Conservation (phyloP, 92 coral and sea anemone species). For the Micromussa lordhowensis region DNA sequence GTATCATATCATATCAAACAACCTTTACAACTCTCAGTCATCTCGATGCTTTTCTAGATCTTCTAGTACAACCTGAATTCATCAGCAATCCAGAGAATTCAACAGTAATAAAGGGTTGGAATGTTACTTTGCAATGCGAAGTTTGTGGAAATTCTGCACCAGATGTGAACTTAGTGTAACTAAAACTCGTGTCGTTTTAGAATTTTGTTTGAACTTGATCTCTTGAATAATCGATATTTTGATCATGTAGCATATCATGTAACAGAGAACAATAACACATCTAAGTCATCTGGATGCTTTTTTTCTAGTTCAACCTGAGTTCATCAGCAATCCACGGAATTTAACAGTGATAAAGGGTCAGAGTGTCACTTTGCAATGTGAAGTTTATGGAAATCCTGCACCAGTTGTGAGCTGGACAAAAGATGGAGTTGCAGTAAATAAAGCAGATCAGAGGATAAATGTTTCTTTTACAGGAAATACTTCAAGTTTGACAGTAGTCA, state of each 20-base stretch:
- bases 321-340: neutral
- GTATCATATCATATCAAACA: too few species aligned
- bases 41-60: neutral
- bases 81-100: neutral
- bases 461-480: neutral
- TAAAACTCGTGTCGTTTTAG: too few species aligned
- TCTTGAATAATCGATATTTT: too few species aligned
- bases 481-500: conserved; percentile 13
- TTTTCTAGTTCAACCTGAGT: conserved; percentile 7
- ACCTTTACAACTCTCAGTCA: too few species aligned
- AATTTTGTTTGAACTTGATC: too few species aligned
- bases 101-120: neutral
- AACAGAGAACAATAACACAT: neutral
- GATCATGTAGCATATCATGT: neutral
- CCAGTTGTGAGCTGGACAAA: conserved; percentile 46
- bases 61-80: neutral
- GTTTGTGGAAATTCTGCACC: neutral
- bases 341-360: conserved; percentile 1
- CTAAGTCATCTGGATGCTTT: neutral
- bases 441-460: neutral
- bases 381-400: conserved; percentile 47
- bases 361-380: conserved; percentile 41
- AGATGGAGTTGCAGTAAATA: neutral
- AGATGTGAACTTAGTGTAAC: too few species aligned
- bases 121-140: neutral